Percentiles rank a stretch among this genome's conserved stretches.
Evolutionary conservation across 2,797 vertebrate genomes (phyloP).

Genomic region (Sebastes itinus): DNA sequence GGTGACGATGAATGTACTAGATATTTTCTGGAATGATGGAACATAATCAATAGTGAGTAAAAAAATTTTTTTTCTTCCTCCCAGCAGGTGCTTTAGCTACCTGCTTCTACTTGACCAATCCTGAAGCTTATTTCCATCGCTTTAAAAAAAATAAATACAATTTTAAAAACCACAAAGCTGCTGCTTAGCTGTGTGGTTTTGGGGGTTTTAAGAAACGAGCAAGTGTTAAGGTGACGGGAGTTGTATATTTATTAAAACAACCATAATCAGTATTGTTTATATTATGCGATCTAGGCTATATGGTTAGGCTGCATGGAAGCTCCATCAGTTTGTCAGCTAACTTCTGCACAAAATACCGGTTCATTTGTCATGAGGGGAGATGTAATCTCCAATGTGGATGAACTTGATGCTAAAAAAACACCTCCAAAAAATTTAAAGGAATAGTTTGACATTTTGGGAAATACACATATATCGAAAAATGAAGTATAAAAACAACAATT

Average conservation of each 20-base stretch:
- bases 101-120: slow-evolving; percentile 52
- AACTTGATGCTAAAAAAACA: background rate
- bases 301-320: slow-evolving; percentile 38
- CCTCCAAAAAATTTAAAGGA: background rate
- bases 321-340: slow-evolving; percentile 42
- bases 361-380: slow-evolving; percentile 14
- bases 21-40: slow-evolving; percentile 79
- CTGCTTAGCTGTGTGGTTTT: background rate
- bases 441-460: background rate
- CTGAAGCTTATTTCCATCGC: slow-evolving; percentile 38
- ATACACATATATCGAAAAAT: background rate
- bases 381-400: background rate
- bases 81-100: slow-evolving; percentile 45
- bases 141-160: background rate
- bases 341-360: slow-evolving; percentile 8
- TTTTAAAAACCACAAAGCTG: slow-evolving; percentile 6
- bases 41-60: slow-evolving; percentile 68
- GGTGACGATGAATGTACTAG: slow-evolving; percentile 96
- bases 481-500: background rate
- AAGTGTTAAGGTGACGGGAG: slow-evolving; percentile 22
- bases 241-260: slow-evolving; percentile 66
- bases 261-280: slow-evolving; percentile 54
- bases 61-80: slow-evolving; percentile 28
- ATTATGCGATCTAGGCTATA: slow-evolving; percentile 34
- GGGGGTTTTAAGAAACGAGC: slow-evolving; percentile 4